Conservation (phyloP, 1,140 invertebrate genomes). For the Microvelia longipes region DNA sequence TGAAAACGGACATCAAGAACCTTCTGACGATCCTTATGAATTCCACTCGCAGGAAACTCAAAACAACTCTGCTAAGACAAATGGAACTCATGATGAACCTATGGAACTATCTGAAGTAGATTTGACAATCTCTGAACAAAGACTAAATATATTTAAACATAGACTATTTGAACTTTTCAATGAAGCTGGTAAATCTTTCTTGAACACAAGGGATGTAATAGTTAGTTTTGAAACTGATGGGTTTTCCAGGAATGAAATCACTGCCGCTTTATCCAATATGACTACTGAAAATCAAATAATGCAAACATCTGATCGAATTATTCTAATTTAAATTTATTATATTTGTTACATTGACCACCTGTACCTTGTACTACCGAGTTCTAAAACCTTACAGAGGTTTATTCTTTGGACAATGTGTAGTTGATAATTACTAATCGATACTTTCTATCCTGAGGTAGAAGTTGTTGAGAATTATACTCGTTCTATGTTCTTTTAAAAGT, state of each 20-base stretch:
- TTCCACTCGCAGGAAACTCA: background rate
- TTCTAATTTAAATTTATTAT: too few species aligned
- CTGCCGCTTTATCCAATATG: conserved; percentile 64
- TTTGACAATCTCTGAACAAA: conserved; percentile 47
- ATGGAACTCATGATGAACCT: conserved; percentile 27
- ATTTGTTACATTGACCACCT: too few species aligned
- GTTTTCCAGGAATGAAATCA: conserved; percentile 57
- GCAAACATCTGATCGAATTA: conserved; percentile 74
- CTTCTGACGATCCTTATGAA: background rate
- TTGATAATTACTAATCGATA: too few species aligned
- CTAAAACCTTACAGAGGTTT: too few species aligned
- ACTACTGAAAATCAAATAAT: conserved; percentile 81
- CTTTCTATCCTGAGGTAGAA: too few species aligned
- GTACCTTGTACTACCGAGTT: too few species aligned
- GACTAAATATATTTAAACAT: conserved; percentile 50
- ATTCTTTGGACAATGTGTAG: too few species aligned
- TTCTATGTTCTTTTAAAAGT: too few species aligned
- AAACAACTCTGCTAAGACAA: background rate
- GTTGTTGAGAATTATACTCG: too few species aligned
- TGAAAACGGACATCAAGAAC: conserved; percentile 5
- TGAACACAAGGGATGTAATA: conserved; percentile 19
- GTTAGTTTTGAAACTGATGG: background rate
- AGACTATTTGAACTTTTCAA: conserved; percentile 39
- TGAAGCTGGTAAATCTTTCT: conserved; percentile 42
- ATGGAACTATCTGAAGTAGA: conserved; percentile 44